Conservation (phyloP, 2,113 vertebrate genomes). For the Tilapia sparmanii region DNA sequence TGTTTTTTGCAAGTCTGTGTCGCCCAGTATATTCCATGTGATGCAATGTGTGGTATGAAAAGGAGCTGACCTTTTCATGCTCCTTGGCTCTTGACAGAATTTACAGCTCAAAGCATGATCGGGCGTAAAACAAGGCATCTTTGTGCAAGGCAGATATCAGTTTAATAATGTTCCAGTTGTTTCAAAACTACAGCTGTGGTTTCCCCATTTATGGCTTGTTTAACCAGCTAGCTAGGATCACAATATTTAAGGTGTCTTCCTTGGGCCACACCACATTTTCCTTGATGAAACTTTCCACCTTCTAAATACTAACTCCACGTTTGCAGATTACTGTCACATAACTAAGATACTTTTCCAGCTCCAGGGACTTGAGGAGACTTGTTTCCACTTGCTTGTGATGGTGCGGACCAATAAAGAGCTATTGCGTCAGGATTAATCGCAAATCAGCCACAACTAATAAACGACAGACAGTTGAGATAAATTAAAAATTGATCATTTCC, state of each 20-base stretch:
- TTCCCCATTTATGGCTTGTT: not conserved
- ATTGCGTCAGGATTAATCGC: not conserved
- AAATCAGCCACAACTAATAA: not conserved
- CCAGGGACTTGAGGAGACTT: not conserved
- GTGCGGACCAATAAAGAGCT: not conserved
- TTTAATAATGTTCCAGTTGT: not conserved
- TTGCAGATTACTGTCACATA: not conserved
- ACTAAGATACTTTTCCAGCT: not conserved
- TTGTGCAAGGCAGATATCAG: not conserved
- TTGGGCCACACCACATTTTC: not conserved
- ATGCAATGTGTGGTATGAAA: not conserved
- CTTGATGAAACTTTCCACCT: not conserved
- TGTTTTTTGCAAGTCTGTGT: not conserved
- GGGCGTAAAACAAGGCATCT: not conserved
- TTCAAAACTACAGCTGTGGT: not conserved
- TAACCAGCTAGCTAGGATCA: not conserved
- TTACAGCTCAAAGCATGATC: not conserved
- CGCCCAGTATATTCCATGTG: not conserved
- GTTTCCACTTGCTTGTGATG: slow-evolving; percentile 12
- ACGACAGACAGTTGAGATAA: not conserved
- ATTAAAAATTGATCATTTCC: not conserved
- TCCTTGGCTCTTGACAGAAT: not conserved
- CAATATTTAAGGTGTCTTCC: not conserved
- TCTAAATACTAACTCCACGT: not conserved
- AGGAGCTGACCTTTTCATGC: not conserved